These are phyloP conservation scores for Neomonachus schauinslandi DNA, from an alignment of 2,113 vertebrate species.

Conservation along the genomic window DNA sequence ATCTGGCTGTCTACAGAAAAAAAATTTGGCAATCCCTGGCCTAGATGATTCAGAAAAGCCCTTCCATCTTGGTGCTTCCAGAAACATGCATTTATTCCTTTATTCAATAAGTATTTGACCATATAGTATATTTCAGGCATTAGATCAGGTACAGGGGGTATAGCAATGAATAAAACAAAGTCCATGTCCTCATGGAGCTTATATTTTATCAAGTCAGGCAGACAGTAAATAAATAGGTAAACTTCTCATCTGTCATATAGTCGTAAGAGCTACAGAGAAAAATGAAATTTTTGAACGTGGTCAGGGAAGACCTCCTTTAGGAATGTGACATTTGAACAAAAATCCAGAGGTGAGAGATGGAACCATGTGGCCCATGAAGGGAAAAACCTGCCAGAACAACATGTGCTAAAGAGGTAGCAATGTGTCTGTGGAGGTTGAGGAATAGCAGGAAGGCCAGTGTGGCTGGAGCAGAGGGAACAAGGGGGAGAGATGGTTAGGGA, in stretches of 20 bases:
- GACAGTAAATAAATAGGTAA: background rate
- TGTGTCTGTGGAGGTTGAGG: background rate
- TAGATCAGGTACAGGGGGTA: background rate
- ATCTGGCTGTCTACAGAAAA: background rate
- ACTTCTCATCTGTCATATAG: background rate
- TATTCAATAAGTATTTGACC: background rate
- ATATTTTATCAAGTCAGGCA: background rate
- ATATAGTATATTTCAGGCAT: background rate
- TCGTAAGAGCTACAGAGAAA: background rate
- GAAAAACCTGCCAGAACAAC: background rate
- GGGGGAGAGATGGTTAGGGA: background rate
- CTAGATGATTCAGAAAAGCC: background rate
- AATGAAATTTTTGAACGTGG: background rate
- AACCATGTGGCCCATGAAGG: background rate
- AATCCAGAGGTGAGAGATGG: background rate
- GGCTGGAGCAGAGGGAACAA: background rate
- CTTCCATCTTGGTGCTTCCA: background rate
- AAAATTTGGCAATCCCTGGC: background rate
- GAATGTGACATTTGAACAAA: background rate
- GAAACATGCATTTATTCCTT: background rate
- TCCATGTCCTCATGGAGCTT: background rate
- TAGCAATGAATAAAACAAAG: background rate
- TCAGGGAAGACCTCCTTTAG: background rate
- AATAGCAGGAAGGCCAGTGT: background rate
- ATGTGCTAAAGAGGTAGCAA: background rate